Evolutionary conservation across 2,797 vertebrate genomes (phyloP).

Genomic region (Remorina albescens): DNA sequence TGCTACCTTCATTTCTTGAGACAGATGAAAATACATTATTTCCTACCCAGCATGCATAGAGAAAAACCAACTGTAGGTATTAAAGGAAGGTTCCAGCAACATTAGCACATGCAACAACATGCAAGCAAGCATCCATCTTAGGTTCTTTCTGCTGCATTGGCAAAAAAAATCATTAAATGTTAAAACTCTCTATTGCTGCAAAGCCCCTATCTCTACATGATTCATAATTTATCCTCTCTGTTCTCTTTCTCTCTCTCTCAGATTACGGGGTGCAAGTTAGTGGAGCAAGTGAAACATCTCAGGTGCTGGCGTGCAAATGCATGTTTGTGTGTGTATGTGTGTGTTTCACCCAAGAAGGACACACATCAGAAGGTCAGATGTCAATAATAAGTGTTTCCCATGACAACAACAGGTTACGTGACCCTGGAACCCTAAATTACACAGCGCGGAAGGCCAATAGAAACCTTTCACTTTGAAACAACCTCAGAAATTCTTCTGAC

Average conservation of each 20-base stretch:
- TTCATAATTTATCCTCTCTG: slow-evolving; percentile 82
- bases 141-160: slow-evolving; percentile 71
- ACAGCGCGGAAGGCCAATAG: slow-evolving; percentile 13
- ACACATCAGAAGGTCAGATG: slow-evolving; percentile 47
- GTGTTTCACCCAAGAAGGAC: slow-evolving; percentile 37
- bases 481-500: slow-evolving; percentile 46
- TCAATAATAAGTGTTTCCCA: slow-evolving; percentile 53
- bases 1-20: too few species aligned
- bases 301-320: slow-evolving; percentile 35
- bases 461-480: slow-evolving; percentile 57
- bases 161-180: slow-evolving; percentile 82
- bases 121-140: slow-evolving; percentile 73
- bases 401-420: slow-evolving; percentile 38
- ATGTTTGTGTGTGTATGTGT: slow-evolving; percentile 25
- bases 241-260: slow-evolving; percentile 47
- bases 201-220: slow-evolving; percentile 79
- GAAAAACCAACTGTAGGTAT: slow-evolving; percentile 22
- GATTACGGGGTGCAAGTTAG: slow-evolving; percentile 54
- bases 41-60: neutral
- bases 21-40: slow-evolving; percentile 8
- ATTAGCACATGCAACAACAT: slow-evolving; percentile 61
- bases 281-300: slow-evolving; percentile 53
- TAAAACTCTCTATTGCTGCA: slow-evolving; percentile 86
- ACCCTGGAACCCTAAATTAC: slow-evolving; percentile 35
- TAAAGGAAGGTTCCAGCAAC: slow-evolving; percentile 38